These are phyloP conservation scores for Pocillopora verrucosa DNA, from an alignment of 64 coral and sea anemone species.

Conservation along the genomic window DNA sequence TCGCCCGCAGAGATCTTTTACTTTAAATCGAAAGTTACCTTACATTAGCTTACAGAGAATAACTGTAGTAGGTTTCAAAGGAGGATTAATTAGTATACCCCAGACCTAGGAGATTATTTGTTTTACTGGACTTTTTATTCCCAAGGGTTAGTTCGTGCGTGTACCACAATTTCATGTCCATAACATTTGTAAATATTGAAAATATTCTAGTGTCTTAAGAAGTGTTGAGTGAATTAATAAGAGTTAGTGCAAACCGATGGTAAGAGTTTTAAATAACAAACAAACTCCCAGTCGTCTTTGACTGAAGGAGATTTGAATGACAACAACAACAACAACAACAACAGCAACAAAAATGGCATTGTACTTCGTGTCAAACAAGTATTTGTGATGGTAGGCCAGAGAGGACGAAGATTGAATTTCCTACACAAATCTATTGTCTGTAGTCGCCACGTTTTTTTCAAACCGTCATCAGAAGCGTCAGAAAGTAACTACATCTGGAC, in stretches of 20 bases:
- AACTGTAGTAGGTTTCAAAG: neutral
- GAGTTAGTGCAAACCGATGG: neutral
- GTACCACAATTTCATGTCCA: neutral
- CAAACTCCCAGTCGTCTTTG: neutral
- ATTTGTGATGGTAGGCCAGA: neutral
- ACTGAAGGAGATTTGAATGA: neutral
- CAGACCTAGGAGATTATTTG: neutral
- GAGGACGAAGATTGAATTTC: neutral
- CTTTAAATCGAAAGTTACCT: no score
- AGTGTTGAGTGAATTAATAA: neutral
- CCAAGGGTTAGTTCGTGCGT: neutral
- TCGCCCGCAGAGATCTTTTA: no score
- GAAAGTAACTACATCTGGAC: no score
- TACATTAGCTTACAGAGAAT: neutral
- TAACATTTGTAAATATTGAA: conserved; percentile 16
- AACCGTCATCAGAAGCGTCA: no score
- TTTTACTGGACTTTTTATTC: neutral
- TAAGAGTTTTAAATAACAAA: neutral
- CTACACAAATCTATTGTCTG: neutral
- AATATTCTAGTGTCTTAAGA: neutral
- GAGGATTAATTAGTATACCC: neutral
- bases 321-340: neutral
- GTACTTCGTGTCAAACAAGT: neutral
- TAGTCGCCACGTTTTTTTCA: neutral
- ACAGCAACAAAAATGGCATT: neutral